Conservation (phyloP, 2,888 invertebrate species). For the Ophion obscuratus region DNA sequence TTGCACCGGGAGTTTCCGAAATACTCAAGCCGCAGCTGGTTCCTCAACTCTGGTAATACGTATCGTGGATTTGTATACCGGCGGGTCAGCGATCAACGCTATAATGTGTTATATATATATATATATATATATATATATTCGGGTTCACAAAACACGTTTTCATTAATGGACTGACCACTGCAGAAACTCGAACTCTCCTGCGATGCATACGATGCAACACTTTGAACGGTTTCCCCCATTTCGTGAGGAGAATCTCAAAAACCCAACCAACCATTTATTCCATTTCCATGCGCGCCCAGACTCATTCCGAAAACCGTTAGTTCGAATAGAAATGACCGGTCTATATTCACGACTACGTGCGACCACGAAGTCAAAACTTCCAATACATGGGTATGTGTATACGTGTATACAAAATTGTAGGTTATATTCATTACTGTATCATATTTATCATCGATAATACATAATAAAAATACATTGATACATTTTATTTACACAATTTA, state of each 20-base stretch:
- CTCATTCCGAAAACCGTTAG: neutral
- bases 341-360: neutral
- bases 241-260: conserved; percentile 27
- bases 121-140: neutral
- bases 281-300: neutral
- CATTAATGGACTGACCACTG: conserved; percentile 53
- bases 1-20: neutral
- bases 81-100: neutral
- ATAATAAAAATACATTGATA: too few relatives aligned
- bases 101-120: neutral
- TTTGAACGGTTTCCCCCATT: conserved; percentile 30
- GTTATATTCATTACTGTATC: too few relatives aligned
- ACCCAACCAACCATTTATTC: neutral
- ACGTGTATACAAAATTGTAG: too few relatives aligned
- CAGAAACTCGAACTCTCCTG: conserved; percentile 35
- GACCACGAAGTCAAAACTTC: neutral
- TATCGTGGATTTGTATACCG: neutral
- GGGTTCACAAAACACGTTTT: conserved; percentile 32
- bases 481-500: too few relatives aligned
- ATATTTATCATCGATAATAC: neutral
- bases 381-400: neutral
- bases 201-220: conserved; percentile 26
- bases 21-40: neutral
- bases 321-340: neutral
- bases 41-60: neutral